Evolutionary conservation across 2,113 vertebrate genomes (phyloP).

Genomic region (Ammodytes dubius): DNA sequence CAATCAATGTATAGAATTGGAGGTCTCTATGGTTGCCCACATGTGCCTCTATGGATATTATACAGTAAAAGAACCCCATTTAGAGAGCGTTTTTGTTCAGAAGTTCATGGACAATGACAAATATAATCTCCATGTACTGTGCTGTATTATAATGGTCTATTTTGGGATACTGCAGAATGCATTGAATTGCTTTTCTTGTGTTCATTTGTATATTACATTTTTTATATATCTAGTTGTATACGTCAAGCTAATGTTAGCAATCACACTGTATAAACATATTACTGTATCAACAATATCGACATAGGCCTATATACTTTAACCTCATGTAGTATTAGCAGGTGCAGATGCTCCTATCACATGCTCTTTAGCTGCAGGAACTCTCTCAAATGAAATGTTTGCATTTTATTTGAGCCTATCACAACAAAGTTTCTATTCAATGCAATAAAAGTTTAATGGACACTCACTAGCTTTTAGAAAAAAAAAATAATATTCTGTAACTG

Average conservation of each 20-base stretch:
- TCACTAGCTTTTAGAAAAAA: not conserved
- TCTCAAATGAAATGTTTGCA: not conserved
- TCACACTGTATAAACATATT: no score
- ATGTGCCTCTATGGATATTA: not conserved
- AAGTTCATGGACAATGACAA: not conserved
- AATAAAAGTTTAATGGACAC: slow-evolving; percentile 1
- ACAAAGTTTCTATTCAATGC: no score
- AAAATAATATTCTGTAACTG: not conserved
- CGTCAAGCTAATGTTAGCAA: no score
- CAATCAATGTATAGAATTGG: slow-evolving; percentile 23
- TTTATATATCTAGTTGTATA: no score
- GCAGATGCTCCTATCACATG: no score
- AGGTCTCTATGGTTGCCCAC: not conserved
- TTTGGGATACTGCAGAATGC: not conserved
- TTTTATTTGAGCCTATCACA: no score
- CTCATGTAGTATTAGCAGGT: no score
- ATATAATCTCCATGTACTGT: not conserved
- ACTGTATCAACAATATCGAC: no score
- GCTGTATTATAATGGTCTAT: not conserved
- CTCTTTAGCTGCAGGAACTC: not conserved
- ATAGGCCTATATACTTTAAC: no score
- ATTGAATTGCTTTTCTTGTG: not conserved
- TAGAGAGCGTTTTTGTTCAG: not conserved
- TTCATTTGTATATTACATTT: not conserved
- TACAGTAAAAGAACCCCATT: not conserved